These are phyloP conservation scores for Halotydeus destructor DNA, from an alignment of 1,140 invertebrate species.

Conservation along the genomic window DNA sequence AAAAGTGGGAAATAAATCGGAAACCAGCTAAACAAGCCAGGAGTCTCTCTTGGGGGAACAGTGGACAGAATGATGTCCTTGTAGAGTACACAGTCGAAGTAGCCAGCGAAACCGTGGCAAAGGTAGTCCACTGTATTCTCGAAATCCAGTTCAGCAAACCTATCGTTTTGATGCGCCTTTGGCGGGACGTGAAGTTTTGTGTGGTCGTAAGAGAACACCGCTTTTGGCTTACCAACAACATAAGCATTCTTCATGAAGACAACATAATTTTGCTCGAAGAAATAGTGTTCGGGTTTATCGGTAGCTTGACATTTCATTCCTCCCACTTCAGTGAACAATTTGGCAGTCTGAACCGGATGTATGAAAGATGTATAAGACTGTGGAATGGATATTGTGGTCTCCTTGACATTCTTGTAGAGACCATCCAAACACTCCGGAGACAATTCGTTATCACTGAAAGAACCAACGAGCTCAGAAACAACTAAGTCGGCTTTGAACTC, in stretches of 20 bases:
- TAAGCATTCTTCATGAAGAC: constrained; percentile 76
- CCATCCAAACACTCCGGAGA: constrained; percentile 96
- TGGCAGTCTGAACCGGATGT: constrained; percentile 56
- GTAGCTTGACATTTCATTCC: constrained; percentile 30
- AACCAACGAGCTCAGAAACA: constrained; percentile 86
- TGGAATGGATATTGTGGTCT: constrained; percentile 43
- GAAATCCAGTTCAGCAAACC: constrained; percentile 47
- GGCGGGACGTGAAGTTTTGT: constrained; percentile 2
- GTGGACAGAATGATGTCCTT: constrained; percentile 58
- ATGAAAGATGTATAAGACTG: constrained; percentile 72
- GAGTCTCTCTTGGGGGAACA: constrained; percentile 60
- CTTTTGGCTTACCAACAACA: constrained; percentile 50
- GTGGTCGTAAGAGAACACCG: constrained; percentile 67
- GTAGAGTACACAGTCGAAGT: constrained; percentile 72
- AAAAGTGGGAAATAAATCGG: constrained; percentile 78
- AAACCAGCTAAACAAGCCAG: constrained; percentile 91
- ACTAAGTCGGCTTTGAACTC: constrained; percentile 66
- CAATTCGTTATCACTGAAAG: constrained; percentile 96
- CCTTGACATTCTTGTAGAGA: constrained; percentile 64
- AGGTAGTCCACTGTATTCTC: constrained; percentile 44
- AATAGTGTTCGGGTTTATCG: constrained; percentile 19
- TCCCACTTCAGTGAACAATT: constrained; percentile 50
- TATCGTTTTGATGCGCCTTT: constrained; percentile 35
- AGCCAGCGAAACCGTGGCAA: constrained; percentile 81
- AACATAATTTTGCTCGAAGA: constrained; percentile 75